A percentile compares a stretch with the other conserved stretches of the same genome.
Evolutionary conservation across 2,888 invertebrate species (phyloP).

Genomic region (Candidula unifasciata): DNA sequence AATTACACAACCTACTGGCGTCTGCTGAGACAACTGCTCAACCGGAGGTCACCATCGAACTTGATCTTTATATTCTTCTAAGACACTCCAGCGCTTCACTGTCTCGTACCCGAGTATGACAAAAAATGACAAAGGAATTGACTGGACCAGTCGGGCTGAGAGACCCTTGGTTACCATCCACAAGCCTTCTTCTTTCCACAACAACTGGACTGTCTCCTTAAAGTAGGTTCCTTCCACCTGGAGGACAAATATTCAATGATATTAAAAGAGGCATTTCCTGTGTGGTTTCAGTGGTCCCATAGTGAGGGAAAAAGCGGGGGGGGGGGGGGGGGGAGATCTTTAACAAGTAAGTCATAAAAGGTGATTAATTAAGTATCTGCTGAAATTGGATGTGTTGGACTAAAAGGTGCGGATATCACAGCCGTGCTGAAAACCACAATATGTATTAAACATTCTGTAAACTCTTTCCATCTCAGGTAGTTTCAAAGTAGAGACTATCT

Average conservation of each 20-base stretch:
- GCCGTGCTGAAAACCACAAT: too few species aligned
- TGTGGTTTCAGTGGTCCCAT: too few species aligned
- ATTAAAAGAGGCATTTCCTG: not conserved
- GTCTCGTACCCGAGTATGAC: conserved; percentile 97
- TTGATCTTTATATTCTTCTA: conserved; percentile 89
- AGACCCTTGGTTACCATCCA: conserved; percentile 92
- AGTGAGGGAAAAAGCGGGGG: too few species aligned
- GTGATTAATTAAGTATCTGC: too few species aligned
- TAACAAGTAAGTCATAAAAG: too few species aligned
- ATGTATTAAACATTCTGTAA: too few species aligned
- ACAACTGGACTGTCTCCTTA: conserved; percentile 86
- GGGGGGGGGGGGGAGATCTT: too few species aligned
- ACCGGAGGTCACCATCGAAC: conserved; percentile 86
- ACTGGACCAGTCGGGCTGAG: conserved; percentile 94
- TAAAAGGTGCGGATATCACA: too few species aligned
- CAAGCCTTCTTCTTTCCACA: conserved; percentile 93
- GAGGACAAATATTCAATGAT: not conserved
- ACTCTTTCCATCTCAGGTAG: too few species aligned
- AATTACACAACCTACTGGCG: too few species aligned
- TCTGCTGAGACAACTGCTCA: not conserved
- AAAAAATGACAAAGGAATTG: conserved; percentile 94
- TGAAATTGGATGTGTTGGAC: too few species aligned
- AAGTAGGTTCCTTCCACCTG: conserved; percentile 85
- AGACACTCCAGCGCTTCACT: conserved; percentile 92
- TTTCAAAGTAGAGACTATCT: too few species aligned